A percentile compares a stretch with the other conserved stretches of the same genome.
These are phyloP conservation scores for Cecropterus lyciades DNA, from an alignment of 1,140 invertebrate genomes.

Conservation along the genomic window DNA sequence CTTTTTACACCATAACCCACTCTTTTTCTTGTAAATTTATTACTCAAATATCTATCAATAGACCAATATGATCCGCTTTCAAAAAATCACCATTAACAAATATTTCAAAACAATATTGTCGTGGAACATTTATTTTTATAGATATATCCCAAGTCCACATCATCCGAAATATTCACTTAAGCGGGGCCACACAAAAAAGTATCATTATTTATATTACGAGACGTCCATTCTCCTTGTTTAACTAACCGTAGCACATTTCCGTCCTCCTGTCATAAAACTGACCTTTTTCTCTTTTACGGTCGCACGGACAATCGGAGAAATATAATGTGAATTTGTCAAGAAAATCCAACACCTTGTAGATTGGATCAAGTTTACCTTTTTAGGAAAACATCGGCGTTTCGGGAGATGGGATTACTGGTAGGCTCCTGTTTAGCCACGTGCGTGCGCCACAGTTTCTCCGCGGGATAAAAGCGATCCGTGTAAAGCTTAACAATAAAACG, in stretches of 20 bases:
- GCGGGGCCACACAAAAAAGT: slow-evolving; percentile 41
- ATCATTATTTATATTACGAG: slow-evolving; percentile 63
- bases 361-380: slow-evolving; percentile 71
- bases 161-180: slow-evolving; percentile 43
- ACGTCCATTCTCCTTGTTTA: slow-evolving; percentile 73
- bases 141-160: slow-evolving; percentile 29
- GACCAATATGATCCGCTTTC: too few relatives aligned
- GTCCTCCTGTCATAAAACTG: slow-evolving; percentile 63
- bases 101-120: neutral
- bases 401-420: slow-evolving; percentile 49
- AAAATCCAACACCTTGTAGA: slow-evolving; percentile 70
- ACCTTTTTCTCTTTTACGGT: slow-evolving; percentile 70
- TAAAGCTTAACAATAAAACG: slow-evolving; percentile 62
- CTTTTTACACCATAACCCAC: too few relatives aligned
- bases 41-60: too few relatives aligned
- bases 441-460: slow-evolving; percentile 48
- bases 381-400: slow-evolving; percentile 57
- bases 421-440: slow-evolving; percentile 40
- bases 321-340: slow-evolving; percentile 74
- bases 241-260: slow-evolving; percentile 70
- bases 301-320: slow-evolving; percentile 61
- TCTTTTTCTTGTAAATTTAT: too few relatives aligned
- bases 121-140: slow-evolving; percentile 3
- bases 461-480: slow-evolving; percentile 56
- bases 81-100: neutral